phyloP scores from a whole-genome alignment of 2,888 invertebrate genomes.

The Himalopsyche japonica region DNA sequence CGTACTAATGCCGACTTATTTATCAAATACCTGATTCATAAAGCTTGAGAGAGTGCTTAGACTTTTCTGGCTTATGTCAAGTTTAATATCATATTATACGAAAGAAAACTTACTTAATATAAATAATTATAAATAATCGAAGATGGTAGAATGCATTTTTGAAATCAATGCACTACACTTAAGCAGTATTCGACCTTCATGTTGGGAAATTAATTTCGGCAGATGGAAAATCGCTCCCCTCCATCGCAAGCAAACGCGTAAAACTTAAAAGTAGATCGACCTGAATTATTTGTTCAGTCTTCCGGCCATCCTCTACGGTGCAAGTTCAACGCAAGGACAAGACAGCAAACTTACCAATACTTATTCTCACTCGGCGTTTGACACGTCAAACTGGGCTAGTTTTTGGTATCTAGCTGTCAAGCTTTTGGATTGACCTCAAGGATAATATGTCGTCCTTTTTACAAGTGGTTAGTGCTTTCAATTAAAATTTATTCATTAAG shows the following conservation, averaged over 20 bases:
- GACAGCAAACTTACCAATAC: neutral
- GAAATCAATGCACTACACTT: too few relatives aligned
- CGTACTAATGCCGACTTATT: too few relatives aligned
- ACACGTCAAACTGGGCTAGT: neutral
- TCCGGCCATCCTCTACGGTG: constrained; percentile 8
- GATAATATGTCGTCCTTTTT: neutral
- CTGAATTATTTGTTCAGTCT: constrained; percentile 15
- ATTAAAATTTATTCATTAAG: neutral
- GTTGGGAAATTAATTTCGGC: neutral
- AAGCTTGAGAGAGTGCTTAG: too few relatives aligned
- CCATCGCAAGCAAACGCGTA: neutral
- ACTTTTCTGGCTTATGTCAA: too few relatives aligned
- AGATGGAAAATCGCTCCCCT: neutral
- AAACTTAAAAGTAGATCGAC: constrained; percentile 23
- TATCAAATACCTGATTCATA: too few relatives aligned
- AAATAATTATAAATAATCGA: too few relatives aligned
- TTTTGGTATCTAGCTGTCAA: neutral
- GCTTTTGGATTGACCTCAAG: neutral
- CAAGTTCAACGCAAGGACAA: constrained; percentile 28
- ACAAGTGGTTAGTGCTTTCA: neutral
- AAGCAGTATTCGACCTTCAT: neutral
- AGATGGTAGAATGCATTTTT: too few relatives aligned
- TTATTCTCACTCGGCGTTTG: neutral
- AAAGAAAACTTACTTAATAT: too few relatives aligned
- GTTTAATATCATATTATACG: too few relatives aligned